A percentile compares a stretch with the other conserved stretches of the same genome.
Evolutionary conservation across 2,888 invertebrate species (phyloP).

Genomic region (Zygaena filipendulae): DNA sequence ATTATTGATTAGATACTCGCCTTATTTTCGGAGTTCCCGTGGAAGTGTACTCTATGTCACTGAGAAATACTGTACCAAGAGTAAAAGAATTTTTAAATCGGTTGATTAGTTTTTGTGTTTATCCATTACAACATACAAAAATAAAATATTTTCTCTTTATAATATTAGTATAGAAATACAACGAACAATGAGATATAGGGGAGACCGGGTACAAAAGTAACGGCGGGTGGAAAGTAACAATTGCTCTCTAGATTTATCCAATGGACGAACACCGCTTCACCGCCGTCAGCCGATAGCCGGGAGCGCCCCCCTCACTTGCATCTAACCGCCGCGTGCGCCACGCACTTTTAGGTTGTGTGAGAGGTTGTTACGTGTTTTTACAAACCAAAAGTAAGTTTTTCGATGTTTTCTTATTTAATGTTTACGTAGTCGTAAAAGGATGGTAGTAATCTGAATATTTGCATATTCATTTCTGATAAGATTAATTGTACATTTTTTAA

Average conservation of each 20-base stretch:
- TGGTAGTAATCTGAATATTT: conserved; percentile 12
- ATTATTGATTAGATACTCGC: no score
- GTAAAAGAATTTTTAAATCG: conserved; percentile 10
- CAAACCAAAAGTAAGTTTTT: no score
- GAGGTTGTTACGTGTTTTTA: conserved; percentile 7
- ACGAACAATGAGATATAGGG: no score
- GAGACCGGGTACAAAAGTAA: no score
- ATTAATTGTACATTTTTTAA: conserved; percentile 7
- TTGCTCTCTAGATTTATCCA: conserved; percentile 17
- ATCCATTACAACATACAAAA: no score
- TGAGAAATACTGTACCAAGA: conserved; percentile 5
- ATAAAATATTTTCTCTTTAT: no score
- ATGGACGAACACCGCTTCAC: conserved; percentile 12
- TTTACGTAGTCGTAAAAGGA: conserved; percentile 8
- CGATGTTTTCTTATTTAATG: no score
- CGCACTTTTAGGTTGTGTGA: conserved; percentile 8
- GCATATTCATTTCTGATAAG: conserved; percentile 8
- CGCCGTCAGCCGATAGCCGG: conserved; percentile 8
- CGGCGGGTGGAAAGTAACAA: no score
- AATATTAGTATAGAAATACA: no score
- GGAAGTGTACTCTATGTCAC: no score
- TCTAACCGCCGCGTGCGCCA: conserved; percentile 7
- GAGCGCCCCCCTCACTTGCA: conserved; percentile 9
- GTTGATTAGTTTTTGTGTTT: no score
- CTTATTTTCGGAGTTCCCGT: no score